Percentiles rank a stretch among this genome's conserved stretches.
Evolutionary conservation across 2,113 vertebrate genomes (phyloP).

Genomic region (Heliornis fulica): DNA sequence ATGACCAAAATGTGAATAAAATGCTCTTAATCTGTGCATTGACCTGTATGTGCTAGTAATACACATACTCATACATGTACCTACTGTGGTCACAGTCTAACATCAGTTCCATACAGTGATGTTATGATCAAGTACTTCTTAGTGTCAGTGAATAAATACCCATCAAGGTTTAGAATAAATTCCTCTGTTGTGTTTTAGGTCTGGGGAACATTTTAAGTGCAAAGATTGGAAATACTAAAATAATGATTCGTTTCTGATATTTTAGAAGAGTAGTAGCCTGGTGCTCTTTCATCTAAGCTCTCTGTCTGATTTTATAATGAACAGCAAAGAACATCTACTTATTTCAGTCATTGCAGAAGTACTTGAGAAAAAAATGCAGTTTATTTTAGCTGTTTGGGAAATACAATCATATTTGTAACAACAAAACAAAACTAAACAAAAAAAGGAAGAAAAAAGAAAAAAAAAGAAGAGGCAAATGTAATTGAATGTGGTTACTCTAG

Average conservation of each 20-base stretch:
- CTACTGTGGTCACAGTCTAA: background rate
- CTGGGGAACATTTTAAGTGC: background rate
- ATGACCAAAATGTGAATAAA: slow-evolving; percentile 24
- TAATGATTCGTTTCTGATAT: slow-evolving; percentile 52
- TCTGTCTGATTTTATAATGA: background rate
- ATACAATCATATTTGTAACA: background rate
- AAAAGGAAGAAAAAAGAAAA: too few relatives aligned
- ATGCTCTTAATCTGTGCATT: background rate
- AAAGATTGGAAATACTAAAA: background rate
- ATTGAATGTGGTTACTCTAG: background rate
- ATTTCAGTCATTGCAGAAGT: background rate
- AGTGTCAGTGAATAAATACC: background rate
- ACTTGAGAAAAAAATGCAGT: background rate
- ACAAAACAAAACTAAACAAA: too few relatives aligned
- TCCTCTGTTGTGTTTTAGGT: background rate
- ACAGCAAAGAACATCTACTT: background rate
- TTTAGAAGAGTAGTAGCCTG: background rate
- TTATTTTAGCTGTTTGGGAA: background rate
- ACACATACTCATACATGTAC: background rate
- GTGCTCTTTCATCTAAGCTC: background rate
- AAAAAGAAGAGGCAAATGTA: background rate
- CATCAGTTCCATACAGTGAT: background rate
- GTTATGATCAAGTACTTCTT: background rate
- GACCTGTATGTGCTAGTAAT: background rate
- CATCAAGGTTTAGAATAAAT: background rate